phyloP scores from a whole-genome alignment of 1,140 invertebrate species.

The Spodoptera frugiperda region DNA sequence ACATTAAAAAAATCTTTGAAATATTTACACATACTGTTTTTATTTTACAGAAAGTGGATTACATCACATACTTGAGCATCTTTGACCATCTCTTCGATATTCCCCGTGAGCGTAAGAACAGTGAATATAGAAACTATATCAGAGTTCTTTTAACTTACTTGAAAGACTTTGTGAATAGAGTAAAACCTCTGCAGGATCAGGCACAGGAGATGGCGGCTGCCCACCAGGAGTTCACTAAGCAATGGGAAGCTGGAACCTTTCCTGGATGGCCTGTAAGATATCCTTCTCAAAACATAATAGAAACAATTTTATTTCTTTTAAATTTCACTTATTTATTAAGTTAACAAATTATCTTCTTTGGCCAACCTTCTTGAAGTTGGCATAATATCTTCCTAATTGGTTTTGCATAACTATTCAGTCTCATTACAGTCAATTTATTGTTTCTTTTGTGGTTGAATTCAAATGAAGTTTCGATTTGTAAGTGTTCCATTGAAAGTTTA shows the following conservation, averaged over 20 bases:
- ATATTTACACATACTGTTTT: neutral
- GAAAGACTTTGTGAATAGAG: conserved; percentile 93
- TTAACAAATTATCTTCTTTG: too few species aligned
- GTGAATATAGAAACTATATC: conserved; percentile 96
- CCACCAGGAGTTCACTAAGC: conserved; percentile 93
- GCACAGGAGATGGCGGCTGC: conserved; percentile 92
- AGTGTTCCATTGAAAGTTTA: too few species aligned
- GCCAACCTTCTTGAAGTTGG: too few species aligned
- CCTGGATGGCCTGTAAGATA: conserved; percentile 96
- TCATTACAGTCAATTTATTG: too few species aligned
- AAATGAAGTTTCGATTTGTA: too few species aligned
- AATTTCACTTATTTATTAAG: neutral
- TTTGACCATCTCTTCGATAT: conserved; percentile 99
- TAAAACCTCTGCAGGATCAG: conserved; percentile 97
- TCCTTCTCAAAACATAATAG: neutral
- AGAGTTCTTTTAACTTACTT: conserved; percentile 95
- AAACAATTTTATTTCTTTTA: neutral
- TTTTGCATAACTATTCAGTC: too few species aligned
- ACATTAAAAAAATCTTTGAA: conserved; percentile 32
- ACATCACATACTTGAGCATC: conserved; percentile 96
- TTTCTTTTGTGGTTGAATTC: too few species aligned
- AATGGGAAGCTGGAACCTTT: conserved; percentile 96
- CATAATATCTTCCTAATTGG: too few species aligned
- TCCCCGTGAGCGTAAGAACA: conserved; percentile 97
- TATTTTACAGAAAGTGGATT: conserved; percentile 95